Base-by-base conservation (phyloP, 2,888 invertebrate species). In the Drosophila mayaguana region DNA sequence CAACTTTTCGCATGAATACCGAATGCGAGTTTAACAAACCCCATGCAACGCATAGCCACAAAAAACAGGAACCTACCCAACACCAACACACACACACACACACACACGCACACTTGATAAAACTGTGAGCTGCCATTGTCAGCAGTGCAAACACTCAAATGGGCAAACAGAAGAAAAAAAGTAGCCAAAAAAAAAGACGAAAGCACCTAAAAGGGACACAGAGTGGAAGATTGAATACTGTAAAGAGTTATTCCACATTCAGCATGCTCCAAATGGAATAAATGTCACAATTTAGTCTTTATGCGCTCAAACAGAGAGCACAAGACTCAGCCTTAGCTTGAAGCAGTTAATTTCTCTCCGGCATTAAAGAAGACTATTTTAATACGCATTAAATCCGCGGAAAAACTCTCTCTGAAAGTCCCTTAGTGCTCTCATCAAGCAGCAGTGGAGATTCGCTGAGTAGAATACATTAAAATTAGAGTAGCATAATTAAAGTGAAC, bases 1-100 rank as follows among this genome's bases (percentile, higher is more conserved):
- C 72, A 84, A 84, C 84, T 84, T 84, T 86, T 88, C 83, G 67
- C 75, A 88, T 84, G 84, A 84, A 84, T 84, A 75, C 68, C 61
- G 86, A 88, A 88, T 71, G 75, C 62, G 80, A 71, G 56, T 60
- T 74, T 75, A 76, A 78, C 81, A 69, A 73, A 68, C 43, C 53
- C 28, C 79, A 45, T 25, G 36, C 48, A 62, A 55, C 50, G 46
- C 59, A 69, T 38, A 14, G 12, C 38, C 38, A 45, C 9, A 73
- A 65, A 71, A 67, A 63, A n/a, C 60, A 55, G 7, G 11, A n/a
- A 28, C 11, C 22, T 4, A 16, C 46, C 46, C 18, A 45, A 48
- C 42, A n/a, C 43, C 22, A 60, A n/a, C 25, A 67, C 45, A 28
- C 63, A 18, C 25, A 67, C 22, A 48, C 28, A 42, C 40, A 34